Evolutionary conservation across 2,113 vertebrate genomes (phyloP), one percentile per base, ranked within the genome.

Genomic region (Zingel zingel): DNA sequence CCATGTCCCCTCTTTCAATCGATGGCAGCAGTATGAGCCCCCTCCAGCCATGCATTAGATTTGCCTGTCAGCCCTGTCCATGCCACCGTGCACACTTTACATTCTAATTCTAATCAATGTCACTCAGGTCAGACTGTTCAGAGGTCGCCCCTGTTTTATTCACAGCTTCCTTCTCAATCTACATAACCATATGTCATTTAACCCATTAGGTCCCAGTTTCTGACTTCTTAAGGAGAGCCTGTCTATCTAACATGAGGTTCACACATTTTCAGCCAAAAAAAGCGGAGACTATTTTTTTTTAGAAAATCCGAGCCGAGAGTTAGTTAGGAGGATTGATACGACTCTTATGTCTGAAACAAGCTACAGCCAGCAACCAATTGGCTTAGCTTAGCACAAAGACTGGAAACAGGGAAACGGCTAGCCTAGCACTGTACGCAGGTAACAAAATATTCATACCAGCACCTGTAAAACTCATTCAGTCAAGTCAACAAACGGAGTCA

Each of bases 21-120:
- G 9, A 72, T 71, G 78, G 85, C 83, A 73, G 69, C 79, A 25
- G 47, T 58, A 57, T 33, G 79, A 86, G 68, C 65, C 74, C 77
- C 75, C 83, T 85, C 83, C 73, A 90, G 82, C 81, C 86, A 90
- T 88, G 88, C 85, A 82, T 93, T 90, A 86, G 82, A 86, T 86
- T 81, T 86, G 83, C 81, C 82, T 83, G 89, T 90, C 89, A 88
- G 79, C 86, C 88, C 88, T 71, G 47, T 91, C 88, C 84, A 85
- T 82, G 86, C 88, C 88, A 91, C 91, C 27, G 79, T 90, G 91
- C 93, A 93, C 93, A 92, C 93, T 94, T 94, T 83, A 91, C 90
- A 94, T 95, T 94, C 91, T 91, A 83, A 95, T 95, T 95, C 93
- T 95, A 95, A 96, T 96, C 91, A 92, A 92, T 94, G 94, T 94